Base-by-base conservation (phyloP, 2,888 invertebrate species). In the Calephelis perditalis region DNA sequence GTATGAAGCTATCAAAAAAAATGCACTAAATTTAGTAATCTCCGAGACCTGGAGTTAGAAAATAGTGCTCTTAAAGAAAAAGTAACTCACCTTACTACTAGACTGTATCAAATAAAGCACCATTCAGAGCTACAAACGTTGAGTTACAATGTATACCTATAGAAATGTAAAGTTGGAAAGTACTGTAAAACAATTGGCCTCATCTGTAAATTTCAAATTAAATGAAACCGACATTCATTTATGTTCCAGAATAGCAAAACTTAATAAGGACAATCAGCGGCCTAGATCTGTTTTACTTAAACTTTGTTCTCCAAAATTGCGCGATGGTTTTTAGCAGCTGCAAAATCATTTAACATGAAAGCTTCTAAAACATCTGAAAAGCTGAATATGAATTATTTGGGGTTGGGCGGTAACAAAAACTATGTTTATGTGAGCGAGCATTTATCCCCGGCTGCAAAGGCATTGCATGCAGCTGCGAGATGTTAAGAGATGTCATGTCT, bases 241-340 rank as follows among this genome's bases (percentile, higher is more conserved):
- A 11, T 65, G 66, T 57, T 58, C 59, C 3, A 62, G 65, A 6
- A 47, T 67, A 9, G 63, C 64, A 10, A 65, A 64, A 61, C 0
- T 61, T 1, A 64, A 67, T 15, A 46, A 36, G 0, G 55, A 54
- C 1, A 61, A 57, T n/a, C 56, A 58, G 4, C 60, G 67, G 4
- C 69, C 67, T 0, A 37, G 69, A 7, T 65, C 67, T 0, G 66
- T 69, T 5, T 43, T 67, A 5, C 64, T 67, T 0, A 63, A 65
- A 55, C 59, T 70, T 5, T 58, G 57, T 8, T 57, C 60, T 3
- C 62, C 63, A 1, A 61, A 58, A 6, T 9, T 56, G 4, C 65
- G 68, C 8, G 66, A 70, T 47, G 26, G 52, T 54, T 69, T 7
- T 47, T 69, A 9, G 67, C 68, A 6, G 57, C 64, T 0, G 44